These are phyloP conservation scores for Rana temporaria DNA, from an alignment of 2,113 vertebrate genomes.

Conservation along the genomic window DNA sequence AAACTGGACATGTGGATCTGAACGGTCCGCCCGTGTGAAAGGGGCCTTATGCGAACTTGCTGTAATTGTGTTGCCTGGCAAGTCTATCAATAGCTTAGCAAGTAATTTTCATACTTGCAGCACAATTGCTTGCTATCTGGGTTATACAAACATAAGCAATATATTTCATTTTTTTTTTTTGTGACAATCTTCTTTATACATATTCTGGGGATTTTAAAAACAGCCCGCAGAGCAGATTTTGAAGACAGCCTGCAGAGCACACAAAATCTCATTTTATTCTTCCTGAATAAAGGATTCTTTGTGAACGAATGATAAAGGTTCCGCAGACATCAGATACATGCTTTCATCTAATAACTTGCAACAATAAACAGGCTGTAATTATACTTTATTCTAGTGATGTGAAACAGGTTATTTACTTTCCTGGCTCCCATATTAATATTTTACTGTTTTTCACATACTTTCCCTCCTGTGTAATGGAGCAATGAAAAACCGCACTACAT, in stretches of 20 bases:
- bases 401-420: background rate
- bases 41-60: too few species aligned
- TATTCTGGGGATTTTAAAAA: too few species aligned
- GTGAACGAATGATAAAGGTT: background rate
- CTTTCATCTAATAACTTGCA: background rate
- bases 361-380: conserved; percentile 30
- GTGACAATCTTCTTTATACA: too few species aligned
- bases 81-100: too few species aligned
- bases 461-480: conserved; percentile 39
- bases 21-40: too few species aligned
- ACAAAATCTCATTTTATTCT: background rate
- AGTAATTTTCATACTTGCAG: too few species aligned
- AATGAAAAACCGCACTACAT: conserved; percentile 26
- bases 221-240: too few species aligned
- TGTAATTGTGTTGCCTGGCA: too few species aligned
- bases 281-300: conserved; percentile 1
- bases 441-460: conserved; percentile 47
- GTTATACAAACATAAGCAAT: too few species aligned
- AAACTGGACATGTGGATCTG: too few species aligned
- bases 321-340: background rate
- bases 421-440: conserved; percentile 13
- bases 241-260: background rate
- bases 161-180: too few species aligned
- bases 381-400: conserved; percentile 11
- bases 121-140: too few species aligned